These are phyloP conservation scores for Stichodactyla mertensii DNA, from an alignment of 64 coral and sea anemone species.

Conservation along the genomic window DNA sequence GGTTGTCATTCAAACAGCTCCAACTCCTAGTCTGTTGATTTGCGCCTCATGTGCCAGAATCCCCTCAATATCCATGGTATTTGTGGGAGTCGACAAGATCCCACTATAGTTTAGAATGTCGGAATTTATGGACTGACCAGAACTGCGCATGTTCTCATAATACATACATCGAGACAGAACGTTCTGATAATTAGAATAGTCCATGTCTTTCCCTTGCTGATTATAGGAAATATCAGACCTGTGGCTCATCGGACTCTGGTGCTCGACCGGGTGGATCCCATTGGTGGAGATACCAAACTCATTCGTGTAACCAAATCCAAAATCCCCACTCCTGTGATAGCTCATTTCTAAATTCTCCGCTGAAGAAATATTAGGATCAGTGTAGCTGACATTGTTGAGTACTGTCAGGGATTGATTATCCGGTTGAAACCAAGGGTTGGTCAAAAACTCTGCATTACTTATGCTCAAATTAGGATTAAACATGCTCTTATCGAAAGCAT, in stretches of 20 bases:
- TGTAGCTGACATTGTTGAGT: conserved; percentile 45
- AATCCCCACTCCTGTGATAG: conserved; percentile 47
- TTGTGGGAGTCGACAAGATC: background rate
- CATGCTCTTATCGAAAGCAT: conserved; percentile 47
- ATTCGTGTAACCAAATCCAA: conserved; percentile 29
- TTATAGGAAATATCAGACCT: background rate
- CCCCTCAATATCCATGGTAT: conserved; percentile 34
- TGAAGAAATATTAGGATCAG: background rate
- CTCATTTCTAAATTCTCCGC: conserved; percentile 23
- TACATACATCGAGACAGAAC: background rate
- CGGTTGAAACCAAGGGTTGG: conserved; percentile 39
- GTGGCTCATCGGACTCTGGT: conserved; percentile 28
- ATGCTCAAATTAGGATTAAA: conserved; percentile 30
- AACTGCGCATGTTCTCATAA: conserved; percentile 32
- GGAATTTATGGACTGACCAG: background rate
- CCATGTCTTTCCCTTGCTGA: background rate
- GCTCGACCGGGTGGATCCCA: conserved; percentile 16
- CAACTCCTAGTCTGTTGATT: conserved; percentile 36
- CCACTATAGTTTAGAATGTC: conserved; percentile 30
- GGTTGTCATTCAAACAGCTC: conserved; percentile 35
- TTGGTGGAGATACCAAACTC: conserved; percentile 22
- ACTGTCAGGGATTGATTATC: conserved; percentile 53
- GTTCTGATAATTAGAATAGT: conserved; percentile 5
- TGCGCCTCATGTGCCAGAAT: conserved; percentile 35
- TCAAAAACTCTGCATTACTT: conserved; percentile 43